phyloP scores from a whole-genome alignment of 53 echinoderm and acorn worm genomes.

The Hippasteria phrygiana region DNA sequence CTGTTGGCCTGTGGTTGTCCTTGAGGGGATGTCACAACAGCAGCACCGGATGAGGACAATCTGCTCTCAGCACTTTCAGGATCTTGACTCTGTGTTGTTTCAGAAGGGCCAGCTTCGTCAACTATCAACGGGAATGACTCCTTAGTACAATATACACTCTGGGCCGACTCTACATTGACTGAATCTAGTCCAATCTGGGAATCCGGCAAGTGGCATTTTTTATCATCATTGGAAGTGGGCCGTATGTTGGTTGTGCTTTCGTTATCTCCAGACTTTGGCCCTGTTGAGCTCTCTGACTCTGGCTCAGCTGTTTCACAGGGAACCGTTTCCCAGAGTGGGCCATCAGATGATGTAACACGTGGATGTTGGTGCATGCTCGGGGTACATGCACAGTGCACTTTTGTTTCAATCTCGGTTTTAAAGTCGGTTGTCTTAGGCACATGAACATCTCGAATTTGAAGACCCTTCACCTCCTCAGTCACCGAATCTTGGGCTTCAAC shows the following conservation, averaged over 20 bases:
- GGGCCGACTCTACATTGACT: background rate
- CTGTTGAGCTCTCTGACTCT: background rate
- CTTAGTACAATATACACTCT: background rate
- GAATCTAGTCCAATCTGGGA: background rate
- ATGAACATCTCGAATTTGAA: background rate
- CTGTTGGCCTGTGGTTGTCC: background rate
- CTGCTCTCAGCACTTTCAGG: background rate
- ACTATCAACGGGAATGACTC: background rate
- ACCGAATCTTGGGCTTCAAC: background rate
- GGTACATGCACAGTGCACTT: background rate
- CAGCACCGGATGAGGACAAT: background rate
- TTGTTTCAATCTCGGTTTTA: background rate
- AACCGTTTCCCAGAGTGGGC: background rate
- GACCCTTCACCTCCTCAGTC: background rate
- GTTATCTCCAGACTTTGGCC: conserved; percentile 41
- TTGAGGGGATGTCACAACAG: background rate
- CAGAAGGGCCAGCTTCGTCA: background rate
- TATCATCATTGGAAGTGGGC: too few species aligned
- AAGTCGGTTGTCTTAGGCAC: background rate
- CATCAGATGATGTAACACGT: conserved; percentile 43
- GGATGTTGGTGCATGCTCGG: background rate
- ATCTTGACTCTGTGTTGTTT: background rate
- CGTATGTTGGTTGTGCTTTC: conserved; percentile 17
- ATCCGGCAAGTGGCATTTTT: background rate
- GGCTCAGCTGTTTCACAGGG: background rate